These are phyloP conservation scores for Drosophila kohkoa DNA, from an alignment of 1,140 invertebrate genomes.

Conservation along the genomic window DNA sequence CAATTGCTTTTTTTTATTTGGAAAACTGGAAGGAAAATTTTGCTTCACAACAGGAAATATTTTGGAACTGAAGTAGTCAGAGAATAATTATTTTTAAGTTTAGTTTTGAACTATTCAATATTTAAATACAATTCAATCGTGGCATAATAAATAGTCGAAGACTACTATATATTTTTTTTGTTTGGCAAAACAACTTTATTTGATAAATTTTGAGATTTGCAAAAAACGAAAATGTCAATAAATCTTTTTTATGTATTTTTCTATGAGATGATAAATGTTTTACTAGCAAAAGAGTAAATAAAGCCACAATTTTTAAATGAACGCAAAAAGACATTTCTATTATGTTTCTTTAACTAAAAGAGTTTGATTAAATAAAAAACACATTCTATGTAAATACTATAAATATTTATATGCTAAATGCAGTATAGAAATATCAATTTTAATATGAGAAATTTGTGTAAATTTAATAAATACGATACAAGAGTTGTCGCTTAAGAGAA, in stretches of 20 bases:
- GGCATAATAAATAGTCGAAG: background rate
- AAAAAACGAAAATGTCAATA: background rate
- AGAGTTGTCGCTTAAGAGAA: too few relatives aligned
- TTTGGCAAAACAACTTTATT: background rate
- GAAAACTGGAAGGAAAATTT: conserved; percentile 13
- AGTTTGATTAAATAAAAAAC: too few relatives aligned
- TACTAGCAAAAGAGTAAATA: background rate
- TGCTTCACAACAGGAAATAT: background rate
- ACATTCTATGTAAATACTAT: too few relatives aligned
- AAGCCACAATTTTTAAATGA: too few relatives aligned
- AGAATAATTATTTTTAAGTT: too few relatives aligned
- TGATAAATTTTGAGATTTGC: background rate
- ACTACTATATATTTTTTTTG: background rate
- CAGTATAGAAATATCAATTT: too few relatives aligned
- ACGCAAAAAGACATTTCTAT: too few relatives aligned
- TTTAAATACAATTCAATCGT: background rate
- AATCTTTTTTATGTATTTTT: background rate
- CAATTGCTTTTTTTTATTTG: conserved; percentile 29
- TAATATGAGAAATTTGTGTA: too few relatives aligned
- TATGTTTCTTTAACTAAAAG: too few relatives aligned
- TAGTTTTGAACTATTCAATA: too few relatives aligned
- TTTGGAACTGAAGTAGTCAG: background rate
- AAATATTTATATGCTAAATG: too few relatives aligned
- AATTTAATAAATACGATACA: too few relatives aligned
- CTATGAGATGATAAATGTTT: background rate